A percentile compares a stretch with the other conserved stretches of the same genome.
Evolutionary conservation across 2,797 vertebrate genomes (phyloP).

Genomic region (Phrynocephalus forsythii): DNA sequence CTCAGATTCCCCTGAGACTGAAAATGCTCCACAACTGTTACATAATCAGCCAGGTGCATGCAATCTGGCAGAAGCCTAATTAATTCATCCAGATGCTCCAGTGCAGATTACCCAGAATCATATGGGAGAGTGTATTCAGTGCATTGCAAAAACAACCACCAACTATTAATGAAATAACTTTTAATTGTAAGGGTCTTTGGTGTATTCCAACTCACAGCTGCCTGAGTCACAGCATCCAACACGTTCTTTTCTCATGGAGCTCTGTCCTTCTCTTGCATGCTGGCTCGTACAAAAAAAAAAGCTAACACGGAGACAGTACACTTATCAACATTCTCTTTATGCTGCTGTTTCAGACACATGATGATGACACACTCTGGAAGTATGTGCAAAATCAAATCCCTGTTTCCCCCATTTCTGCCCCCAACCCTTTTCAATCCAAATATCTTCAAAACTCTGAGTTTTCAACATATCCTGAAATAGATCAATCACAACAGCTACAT

Average conservation of each 20-base stretch:
- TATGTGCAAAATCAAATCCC: neutral
- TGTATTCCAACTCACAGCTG: constrained; percentile 47
- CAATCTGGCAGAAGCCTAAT: constrained; percentile 58
- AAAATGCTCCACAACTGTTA: constrained; percentile 68
- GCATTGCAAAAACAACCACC: constrained; percentile 49
- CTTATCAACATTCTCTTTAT: neutral
- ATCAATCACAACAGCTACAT: neutral
- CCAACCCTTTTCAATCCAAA: neutral
- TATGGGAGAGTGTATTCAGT: constrained; percentile 58
- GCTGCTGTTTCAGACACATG: neutral
- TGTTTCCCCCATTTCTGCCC: neutral
- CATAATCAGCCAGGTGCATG: constrained; percentile 69
- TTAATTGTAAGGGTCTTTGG: constrained; percentile 21
- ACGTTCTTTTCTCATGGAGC: neutral
- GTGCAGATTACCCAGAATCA: constrained; percentile 67
- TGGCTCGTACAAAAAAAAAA: accelerated
- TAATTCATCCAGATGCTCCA: constrained; percentile 70
- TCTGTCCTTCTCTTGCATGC: neutral
- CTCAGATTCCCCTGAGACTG: constrained; percentile 63
- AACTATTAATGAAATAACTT: constrained; percentile 56
- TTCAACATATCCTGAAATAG: neutral
- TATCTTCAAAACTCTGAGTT: neutral
- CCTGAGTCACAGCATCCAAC: neutral
- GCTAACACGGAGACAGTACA: neutral
- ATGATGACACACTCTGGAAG: neutral